These are phyloP conservation scores for Oscheius sp. DNA, from an alignment of 2,888 invertebrate species.

Conservation along the genomic window DNA sequence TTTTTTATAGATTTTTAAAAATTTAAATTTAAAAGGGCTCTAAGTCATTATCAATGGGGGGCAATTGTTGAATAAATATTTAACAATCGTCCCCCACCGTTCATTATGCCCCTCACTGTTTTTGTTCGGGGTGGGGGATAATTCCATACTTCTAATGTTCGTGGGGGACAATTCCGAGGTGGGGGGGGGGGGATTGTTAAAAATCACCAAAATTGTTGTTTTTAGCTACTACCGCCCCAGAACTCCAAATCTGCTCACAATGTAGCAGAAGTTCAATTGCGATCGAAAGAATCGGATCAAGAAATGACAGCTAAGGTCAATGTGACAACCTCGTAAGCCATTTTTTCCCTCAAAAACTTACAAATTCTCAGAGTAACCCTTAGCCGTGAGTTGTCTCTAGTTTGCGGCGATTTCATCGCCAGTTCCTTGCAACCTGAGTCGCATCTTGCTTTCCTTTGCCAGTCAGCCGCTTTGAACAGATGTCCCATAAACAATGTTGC, in stretches of 20 bases:
- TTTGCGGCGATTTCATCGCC: conserved; percentile 65
- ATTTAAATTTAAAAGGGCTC: too few species aligned
- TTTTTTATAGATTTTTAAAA: too few species aligned
- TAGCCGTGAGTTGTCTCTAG: conserved; percentile 68
- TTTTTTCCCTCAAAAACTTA: neutral
- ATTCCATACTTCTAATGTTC: too few species aligned
- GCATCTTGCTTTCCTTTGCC: conserved; percentile 65
- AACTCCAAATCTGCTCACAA: conserved; percentile 68
- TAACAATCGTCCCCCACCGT: too few species aligned
- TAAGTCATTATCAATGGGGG: too few species aligned
- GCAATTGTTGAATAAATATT: too few species aligned
- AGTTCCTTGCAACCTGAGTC: conserved; percentile 53
- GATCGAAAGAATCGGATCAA: conserved; percentile 57
- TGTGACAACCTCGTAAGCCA: conserved; percentile 63
- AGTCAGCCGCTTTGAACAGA: conserved; percentile 66
- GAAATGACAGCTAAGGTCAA: conserved; percentile 61
- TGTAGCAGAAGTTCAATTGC: conserved; percentile 64
- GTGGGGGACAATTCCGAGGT: too few species aligned
- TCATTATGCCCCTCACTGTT: too few species aligned
- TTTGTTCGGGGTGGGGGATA: too few species aligned
- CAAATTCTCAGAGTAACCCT: conserved; percentile 58
- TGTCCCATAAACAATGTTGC: conserved; percentile 60
- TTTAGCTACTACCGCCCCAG: conserved; percentile 70
- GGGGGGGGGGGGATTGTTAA: too few species aligned
- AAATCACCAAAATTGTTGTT: too few species aligned